Conservation (phyloP, 2,797 vertebrate genomes). For the Muscicapa comitata region DNA sequence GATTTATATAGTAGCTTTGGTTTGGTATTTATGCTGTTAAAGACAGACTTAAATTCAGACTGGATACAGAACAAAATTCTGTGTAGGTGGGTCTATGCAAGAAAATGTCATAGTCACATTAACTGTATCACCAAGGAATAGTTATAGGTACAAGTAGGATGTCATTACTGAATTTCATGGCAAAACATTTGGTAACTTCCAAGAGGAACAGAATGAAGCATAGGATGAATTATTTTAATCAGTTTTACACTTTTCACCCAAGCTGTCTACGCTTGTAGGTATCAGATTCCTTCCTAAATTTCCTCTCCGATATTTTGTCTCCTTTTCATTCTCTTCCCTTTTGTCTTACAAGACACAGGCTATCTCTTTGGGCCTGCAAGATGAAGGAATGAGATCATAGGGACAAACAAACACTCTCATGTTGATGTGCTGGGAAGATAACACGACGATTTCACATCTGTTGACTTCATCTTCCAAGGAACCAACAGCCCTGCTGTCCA, state of each 20-base stretch:
- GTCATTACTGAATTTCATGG: background rate
- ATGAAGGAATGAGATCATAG: background rate
- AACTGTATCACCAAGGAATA: background rate
- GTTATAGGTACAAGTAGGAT: background rate
- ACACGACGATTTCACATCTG: background rate
- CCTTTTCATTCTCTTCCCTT: background rate
- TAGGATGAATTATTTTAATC: background rate
- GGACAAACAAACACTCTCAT: accelerated
- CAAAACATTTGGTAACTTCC: background rate
- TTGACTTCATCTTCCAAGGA: background rate
- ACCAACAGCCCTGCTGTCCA: background rate
- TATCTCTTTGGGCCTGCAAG: background rate
- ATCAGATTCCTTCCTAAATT: background rate
- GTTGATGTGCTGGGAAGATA: background rate
- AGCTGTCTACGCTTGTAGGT: background rate
- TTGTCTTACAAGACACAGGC: background rate
- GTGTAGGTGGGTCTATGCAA: background rate
- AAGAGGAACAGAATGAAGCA: background rate
- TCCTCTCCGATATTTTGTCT: background rate
- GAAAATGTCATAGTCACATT: background rate
- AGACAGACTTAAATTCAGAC: background rate
- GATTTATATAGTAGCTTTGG: background rate
- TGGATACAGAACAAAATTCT: background rate
- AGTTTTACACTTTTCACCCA: background rate
- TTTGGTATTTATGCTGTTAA: background rate